Conservation (phyloP, 2,888 invertebrate species). For the Macroteleia sp. region DNA sequence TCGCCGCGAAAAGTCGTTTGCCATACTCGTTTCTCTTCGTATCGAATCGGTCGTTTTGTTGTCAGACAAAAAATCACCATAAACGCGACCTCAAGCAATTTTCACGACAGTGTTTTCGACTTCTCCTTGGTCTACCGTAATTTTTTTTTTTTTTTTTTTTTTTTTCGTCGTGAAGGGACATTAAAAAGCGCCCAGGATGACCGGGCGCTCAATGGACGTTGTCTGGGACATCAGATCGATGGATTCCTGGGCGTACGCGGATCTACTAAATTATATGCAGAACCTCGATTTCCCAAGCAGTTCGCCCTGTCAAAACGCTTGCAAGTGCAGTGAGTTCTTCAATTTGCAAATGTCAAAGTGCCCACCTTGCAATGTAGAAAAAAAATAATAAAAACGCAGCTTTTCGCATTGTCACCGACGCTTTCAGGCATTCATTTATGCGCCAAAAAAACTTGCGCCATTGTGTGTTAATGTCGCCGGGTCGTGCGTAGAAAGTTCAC, state of each 20-base stretch:
- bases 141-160: neutral
- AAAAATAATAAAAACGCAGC: too few relatives aligned
- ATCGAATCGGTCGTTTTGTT: neutral
- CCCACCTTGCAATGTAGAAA: too few relatives aligned
- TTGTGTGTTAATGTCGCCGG: constrained; percentile 39
- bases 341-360: neutral
- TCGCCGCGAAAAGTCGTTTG: constrained; percentile 72
- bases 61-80: neutral
- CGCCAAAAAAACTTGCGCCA: constrained; percentile 12
- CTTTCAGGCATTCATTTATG: constrained; percentile 11
- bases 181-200: constrained; percentile 75
- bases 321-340: constrained; percentile 64
- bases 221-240: constrained; percentile 87
- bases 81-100: neutral
- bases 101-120: too few relatives aligned
- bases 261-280: constrained; percentile 59
- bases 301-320: constrained; percentile 54
- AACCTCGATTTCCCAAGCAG: constrained; percentile 50
- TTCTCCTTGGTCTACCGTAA: too few relatives aligned
- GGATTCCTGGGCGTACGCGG: constrained; percentile 93
- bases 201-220: constrained; percentile 79
- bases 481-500: constrained; percentile 42
- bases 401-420: constrained; percentile 19
- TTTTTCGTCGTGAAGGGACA: neutral
- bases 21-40: constrained; percentile 8